A percentile compares a stretch with the other conserved stretches of the same genome.
These are phyloP conservation scores for Danionella cerebrum DNA, from an alignment of 2,113 vertebrate genomes.

Conservation along the genomic window DNA sequence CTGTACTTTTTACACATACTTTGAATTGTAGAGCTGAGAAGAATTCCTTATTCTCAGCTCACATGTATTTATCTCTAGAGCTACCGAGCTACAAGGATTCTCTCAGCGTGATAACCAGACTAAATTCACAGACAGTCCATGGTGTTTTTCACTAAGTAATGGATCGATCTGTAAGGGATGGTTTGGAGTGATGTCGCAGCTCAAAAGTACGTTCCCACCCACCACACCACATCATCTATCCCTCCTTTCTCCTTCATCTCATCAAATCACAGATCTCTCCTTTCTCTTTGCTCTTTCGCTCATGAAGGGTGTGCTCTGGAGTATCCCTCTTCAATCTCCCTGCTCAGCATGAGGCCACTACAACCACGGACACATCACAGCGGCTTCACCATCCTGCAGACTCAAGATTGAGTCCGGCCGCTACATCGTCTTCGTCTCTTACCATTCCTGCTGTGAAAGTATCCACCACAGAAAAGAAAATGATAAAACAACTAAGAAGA, in stretches of 20 bases:
- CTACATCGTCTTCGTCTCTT: background rate
- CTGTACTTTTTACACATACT: too few relatives aligned
- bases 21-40: too few relatives aligned
- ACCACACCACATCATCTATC: constrained; percentile 35
- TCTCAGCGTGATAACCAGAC: constrained; percentile 45
- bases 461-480: constrained; percentile 8
- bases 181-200: constrained; percentile 21
- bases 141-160: constrained; percentile 46
- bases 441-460: constrained; percentile 10
- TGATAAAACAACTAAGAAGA: constrained; percentile 13
- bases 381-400: background rate
- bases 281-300: constrained; percentile 27
- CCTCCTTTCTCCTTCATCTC: constrained; percentile 29
- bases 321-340: constrained; percentile 58
- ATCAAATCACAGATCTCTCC: constrained; percentile 43
- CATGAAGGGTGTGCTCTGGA: constrained; percentile 55
- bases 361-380: constrained; percentile 55
- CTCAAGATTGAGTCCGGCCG: constrained; percentile 18
- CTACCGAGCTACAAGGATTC: constrained; percentile 39
- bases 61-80: background rate
- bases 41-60: background rate
- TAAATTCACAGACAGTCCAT: constrained; percentile 43
- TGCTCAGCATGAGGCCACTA: constrained; percentile 57
- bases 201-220: constrained; percentile 18
- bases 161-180: constrained; percentile 48